Evolutionary conservation across 1,140 invertebrate genomes (phyloP).

Genomic region (Caenorhabditis inopinata): DNA sequence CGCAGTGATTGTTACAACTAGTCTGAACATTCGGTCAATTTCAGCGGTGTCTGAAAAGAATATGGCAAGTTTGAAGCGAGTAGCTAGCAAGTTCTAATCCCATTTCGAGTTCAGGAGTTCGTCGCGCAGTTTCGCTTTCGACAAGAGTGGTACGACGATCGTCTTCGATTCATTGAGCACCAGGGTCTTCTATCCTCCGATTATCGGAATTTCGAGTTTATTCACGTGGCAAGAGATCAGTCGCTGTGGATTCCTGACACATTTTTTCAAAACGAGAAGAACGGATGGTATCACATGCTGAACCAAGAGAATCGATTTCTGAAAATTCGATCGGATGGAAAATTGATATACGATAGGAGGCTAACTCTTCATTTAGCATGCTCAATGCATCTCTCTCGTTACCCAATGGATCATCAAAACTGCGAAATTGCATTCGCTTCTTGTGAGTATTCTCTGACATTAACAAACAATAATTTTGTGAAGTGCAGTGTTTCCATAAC

Average conservation of each 20-base stretch:
- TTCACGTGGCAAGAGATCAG: conserved; percentile 87
- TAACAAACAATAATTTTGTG: conserved; percentile 11
- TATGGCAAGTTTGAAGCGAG: conserved; percentile 51
- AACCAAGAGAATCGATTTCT: conserved; percentile 52
- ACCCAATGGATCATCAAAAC: conserved; percentile 52
- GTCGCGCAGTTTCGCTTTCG: conserved; percentile 65
- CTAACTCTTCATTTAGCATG: conserved; percentile 51
- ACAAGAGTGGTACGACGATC: conserved; percentile 64
- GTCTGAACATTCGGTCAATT: conserved; percentile 59
- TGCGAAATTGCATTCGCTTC: conserved; percentile 53
- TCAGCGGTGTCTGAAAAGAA: conserved; percentile 63
- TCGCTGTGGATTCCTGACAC: conserved; percentile 91
- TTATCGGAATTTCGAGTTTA: conserved; percentile 70
- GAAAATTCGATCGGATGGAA: conserved; percentile 53
- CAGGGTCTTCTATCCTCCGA: conserved; percentile 19
- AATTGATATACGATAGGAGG: conserved; percentile 50
- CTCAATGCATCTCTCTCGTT: conserved; percentile 49
- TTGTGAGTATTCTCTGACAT: conserved; percentile 43
- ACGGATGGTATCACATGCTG: conserved; percentile 69
- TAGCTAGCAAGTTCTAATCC: background rate
- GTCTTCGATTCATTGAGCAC: conserved; percentile 54
- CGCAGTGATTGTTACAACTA: conserved; percentile 60
- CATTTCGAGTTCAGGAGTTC: conserved; percentile 55
- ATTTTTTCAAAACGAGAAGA: conserved; percentile 93
- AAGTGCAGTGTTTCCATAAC: too few species aligned